Conservation (phyloP, 2,113 vertebrate species). For the Butorides virescens region DNA sequence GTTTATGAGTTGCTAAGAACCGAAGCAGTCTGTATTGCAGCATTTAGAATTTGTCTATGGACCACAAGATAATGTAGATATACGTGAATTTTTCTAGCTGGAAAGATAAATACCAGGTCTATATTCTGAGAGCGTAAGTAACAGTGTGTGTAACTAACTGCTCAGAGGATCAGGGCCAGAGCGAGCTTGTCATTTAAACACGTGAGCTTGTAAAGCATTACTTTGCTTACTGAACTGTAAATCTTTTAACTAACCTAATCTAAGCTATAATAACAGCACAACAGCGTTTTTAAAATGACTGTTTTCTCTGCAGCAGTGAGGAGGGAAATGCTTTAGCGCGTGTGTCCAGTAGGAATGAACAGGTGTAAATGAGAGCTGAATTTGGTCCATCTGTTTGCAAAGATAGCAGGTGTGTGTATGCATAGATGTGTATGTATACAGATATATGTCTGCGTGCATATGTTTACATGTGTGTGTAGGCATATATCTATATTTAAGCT, state of each 20-base stretch:
- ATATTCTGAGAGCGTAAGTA: constrained; percentile 34
- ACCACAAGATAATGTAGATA: background rate
- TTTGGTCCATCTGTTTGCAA: constrained; percentile 27
- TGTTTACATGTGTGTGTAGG: background rate
- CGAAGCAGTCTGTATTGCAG: background rate
- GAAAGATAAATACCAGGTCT: background rate
- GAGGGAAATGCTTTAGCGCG: background rate
- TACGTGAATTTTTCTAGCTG: background rate
- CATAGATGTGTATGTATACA: background rate
- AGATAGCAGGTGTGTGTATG: background rate
- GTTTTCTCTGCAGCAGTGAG: constrained; percentile 6
- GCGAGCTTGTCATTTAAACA: constrained; percentile 8
- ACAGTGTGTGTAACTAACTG: constrained; percentile 11
- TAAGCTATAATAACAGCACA: constrained; percentile 23
- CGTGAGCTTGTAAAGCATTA: constrained; percentile 33
- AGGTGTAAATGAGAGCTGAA: constrained; percentile 36
- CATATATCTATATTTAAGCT: background rate
- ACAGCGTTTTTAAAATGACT: background rate
- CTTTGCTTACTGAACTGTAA: constrained; percentile 58
- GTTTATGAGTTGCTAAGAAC: background rate
- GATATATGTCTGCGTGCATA: background rate
- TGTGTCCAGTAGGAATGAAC: constrained; percentile 16
- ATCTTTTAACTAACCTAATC: constrained; percentile 53
- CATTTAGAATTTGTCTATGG: background rate
- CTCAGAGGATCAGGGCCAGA: constrained; percentile 50